Conservation (phyloP, 2,888 invertebrate genomes). For the Callimorpha dominula region DNA sequence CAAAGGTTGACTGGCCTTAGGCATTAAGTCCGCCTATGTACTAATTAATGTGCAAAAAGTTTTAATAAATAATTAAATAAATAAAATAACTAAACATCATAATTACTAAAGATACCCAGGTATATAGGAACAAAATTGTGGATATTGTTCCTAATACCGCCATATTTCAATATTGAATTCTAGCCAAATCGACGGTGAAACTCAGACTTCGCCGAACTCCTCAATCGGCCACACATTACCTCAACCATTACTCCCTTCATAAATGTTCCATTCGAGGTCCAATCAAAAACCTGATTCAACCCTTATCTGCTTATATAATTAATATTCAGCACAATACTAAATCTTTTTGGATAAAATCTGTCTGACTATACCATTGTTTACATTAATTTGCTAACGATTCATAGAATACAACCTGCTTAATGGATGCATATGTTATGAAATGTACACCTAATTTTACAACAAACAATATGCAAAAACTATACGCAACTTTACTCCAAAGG, state of each 20-base stretch:
- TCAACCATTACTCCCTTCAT: not conserved
- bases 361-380: conserved; percentile 51
- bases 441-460: conserved; percentile 38
- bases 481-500: not conserved
- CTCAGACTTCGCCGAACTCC: not conserved
- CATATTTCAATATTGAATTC: too few relatives aligned
- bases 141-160: too few relatives aligned
- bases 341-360: conserved; percentile 34
- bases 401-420: conserved; percentile 44
- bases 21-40: too few relatives aligned
- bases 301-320: not conserved
- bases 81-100: too few relatives aligned
- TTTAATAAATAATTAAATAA: too few relatives aligned
- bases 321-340: conserved; percentile 21
- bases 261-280: not conserved
- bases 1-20: too few relatives aligned
- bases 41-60: too few relatives aligned
- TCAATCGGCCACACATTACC: not conserved
- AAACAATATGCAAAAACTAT: not conserved
- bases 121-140: too few relatives aligned
- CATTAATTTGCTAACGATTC: conserved; percentile 54
- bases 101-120: too few relatives aligned
- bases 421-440: conserved; percentile 59
- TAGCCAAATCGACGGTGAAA: too few relatives aligned
- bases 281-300: conserved; percentile 1